Conservation (phyloP, 2,888 invertebrate species). For the Agrilus cyanescens region DNA sequence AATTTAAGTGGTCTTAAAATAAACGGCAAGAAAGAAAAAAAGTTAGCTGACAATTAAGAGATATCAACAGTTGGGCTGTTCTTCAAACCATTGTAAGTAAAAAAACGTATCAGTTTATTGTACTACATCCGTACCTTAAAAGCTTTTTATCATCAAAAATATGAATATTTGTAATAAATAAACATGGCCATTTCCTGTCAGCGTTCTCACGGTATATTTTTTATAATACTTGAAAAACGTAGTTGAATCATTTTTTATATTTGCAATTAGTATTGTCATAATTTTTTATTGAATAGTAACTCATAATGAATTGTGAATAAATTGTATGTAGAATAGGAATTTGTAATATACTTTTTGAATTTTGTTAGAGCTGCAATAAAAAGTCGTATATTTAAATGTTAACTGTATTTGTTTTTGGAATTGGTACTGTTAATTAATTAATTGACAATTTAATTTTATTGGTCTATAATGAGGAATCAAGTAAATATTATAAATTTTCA, state of each 20-base stretch:
- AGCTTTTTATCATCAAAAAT: too few species aligned
- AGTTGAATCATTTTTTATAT: conserved; percentile 1
- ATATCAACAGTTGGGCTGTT: too few species aligned
- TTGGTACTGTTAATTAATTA: not conserved
- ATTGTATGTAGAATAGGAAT: conserved; percentile 33
- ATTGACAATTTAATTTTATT: not conserved
- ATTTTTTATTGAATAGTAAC: not conserved
- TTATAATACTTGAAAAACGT: not conserved
- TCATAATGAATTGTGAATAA: conserved; percentile 29
- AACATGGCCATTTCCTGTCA: too few species aligned
- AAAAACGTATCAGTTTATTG: too few species aligned
- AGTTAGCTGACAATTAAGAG: too few species aligned
- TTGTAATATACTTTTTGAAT: conserved; percentile 37
- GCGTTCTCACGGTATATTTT: too few species aligned
- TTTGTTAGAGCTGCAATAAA: conserved; percentile 40
- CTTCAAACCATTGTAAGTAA: too few species aligned
- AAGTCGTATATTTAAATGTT: conserved; percentile 40
- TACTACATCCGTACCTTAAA: too few species aligned
- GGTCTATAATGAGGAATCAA: not conserved
- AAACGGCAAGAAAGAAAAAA: too few species aligned
- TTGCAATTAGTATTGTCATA: not conserved
- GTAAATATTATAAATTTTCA: not conserved
- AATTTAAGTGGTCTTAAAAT: too few species aligned
- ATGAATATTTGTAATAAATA: too few species aligned
- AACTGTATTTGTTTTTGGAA: conserved; percentile 13